Conservation (phyloP, 64 coral and sea anemone species). For the Porites lutea region DNA sequence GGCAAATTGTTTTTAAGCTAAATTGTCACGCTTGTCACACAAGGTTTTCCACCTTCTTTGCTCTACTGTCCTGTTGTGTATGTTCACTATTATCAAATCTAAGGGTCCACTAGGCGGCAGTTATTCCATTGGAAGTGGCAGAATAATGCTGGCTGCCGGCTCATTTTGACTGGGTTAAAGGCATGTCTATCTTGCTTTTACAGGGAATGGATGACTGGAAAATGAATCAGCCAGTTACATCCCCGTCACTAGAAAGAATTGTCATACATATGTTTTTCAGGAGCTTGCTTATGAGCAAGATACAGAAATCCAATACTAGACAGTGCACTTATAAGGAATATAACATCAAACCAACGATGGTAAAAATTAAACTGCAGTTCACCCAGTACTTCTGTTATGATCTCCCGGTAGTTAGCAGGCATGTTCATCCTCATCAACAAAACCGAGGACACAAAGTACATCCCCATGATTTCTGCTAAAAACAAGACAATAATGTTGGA, state of each 20-base stretch:
- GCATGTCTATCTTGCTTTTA: too few relatives aligned
- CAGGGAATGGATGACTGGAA: not conserved
- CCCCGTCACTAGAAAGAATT: constrained; percentile 59
- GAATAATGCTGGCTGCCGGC: too few relatives aligned
- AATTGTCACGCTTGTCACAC: too few relatives aligned
- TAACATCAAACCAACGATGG: constrained; percentile 99
- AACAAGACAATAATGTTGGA: constrained; percentile 95
- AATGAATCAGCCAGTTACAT: not conserved
- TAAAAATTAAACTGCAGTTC: constrained; percentile 98
- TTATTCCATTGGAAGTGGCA: too few relatives aligned
- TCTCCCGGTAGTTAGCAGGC: constrained; percentile 93
- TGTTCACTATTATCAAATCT: too few relatives aligned
- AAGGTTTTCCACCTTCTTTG: too few relatives aligned
- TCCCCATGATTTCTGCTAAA: constrained; percentile 98
- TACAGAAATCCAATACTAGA: constrained; percentile 99
- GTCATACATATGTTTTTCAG: constrained; percentile 98
- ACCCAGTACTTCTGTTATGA: constrained; percentile 97
- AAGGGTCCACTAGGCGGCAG: too few relatives aligned
- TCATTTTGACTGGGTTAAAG: too few relatives aligned
- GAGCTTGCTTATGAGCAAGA: constrained; percentile 98
- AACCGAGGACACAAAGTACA: constrained; percentile 99
- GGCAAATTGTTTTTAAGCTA: too few relatives aligned
- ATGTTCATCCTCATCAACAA: constrained; percentile 99
- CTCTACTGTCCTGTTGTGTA: too few relatives aligned
- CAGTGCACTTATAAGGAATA: constrained; percentile 96